Conservation (phyloP, 2,888 invertebrate genomes). For the Agriopis aurantiaria region DNA sequence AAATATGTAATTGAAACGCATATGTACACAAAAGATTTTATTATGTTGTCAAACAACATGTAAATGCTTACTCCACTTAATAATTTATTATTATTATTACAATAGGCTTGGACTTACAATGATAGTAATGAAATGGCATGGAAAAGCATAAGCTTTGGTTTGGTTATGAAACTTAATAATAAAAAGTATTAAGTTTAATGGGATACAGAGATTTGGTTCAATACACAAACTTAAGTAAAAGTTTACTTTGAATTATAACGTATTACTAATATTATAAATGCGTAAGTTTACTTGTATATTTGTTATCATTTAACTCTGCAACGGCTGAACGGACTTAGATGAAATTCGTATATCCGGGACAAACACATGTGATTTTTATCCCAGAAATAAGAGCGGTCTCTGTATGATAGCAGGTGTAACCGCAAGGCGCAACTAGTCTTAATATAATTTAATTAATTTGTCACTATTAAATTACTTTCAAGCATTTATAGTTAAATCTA, state of each 20-base stretch:
- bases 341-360: no score
- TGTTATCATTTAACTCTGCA: no score
- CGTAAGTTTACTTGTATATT: no score
- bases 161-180: slow-evolving; percentile 19
- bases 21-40: slow-evolving; percentile 53
- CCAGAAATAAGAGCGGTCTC: no score
- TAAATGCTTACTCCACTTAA: slow-evolving; percentile 47
- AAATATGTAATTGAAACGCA: slow-evolving; percentile 13
- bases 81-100: slow-evolving; percentile 11
- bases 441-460: slow-evolving; percentile 1
- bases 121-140: slow-evolving; percentile 42
- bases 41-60: slow-evolving; percentile 63
- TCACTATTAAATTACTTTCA: slow-evolving; percentile 8
- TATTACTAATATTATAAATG: no score
- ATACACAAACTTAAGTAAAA: neutral
- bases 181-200: neutral
- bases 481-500: slow-evolving; percentile 23
- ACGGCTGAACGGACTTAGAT: no score
- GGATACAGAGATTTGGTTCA: neutral
- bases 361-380: no score
- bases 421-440: neutral
- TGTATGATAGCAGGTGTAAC: no score
- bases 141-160: slow-evolving; percentile 56
- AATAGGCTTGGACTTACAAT: slow-evolving; percentile 34
- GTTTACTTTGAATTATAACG: neutral